Evolutionary conservation across 2,113 vertebrate species (phyloP).

Genomic region (Aegithalos caudatus): DNA sequence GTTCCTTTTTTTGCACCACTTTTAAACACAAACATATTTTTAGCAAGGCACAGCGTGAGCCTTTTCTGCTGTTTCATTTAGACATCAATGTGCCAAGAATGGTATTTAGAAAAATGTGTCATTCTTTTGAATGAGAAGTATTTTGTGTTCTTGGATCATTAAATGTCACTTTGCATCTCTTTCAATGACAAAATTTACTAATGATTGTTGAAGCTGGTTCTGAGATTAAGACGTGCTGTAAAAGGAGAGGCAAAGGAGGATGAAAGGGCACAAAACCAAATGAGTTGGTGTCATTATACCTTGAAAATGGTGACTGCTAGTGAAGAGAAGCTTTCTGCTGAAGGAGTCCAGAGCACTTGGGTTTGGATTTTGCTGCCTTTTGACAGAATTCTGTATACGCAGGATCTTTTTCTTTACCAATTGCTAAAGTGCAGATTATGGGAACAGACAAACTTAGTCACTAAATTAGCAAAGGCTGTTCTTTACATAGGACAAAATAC

Average conservation of each 20-base stretch:
- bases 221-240: neutral
- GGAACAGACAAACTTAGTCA: neutral
- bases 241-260: neutral
- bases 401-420: neutral
- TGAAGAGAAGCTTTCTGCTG: neutral
- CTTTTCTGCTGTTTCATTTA: neutral
- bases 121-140: neutral
- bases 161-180: neutral
- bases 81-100: neutral
- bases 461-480: neutral
- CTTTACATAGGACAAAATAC: neutral
- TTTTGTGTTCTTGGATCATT: neutral
- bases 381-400: neutral
- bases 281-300: neutral
- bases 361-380: neutral
- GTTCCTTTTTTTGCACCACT: neutral
- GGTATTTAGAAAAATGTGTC: neutral
- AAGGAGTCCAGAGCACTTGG: neutral
- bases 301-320: neutral
- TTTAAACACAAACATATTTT: neutral
- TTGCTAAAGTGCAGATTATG: neutral
- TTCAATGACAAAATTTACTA: neutral
- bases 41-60: neutral
- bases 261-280: neutral
- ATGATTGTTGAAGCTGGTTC: neutral